Evolutionary conservation across 2,113 vertebrate genomes (phyloP), one percentile per base, ranked within the genome.

Genomic region (Gnathonemus echidnorhynchus): DNA sequence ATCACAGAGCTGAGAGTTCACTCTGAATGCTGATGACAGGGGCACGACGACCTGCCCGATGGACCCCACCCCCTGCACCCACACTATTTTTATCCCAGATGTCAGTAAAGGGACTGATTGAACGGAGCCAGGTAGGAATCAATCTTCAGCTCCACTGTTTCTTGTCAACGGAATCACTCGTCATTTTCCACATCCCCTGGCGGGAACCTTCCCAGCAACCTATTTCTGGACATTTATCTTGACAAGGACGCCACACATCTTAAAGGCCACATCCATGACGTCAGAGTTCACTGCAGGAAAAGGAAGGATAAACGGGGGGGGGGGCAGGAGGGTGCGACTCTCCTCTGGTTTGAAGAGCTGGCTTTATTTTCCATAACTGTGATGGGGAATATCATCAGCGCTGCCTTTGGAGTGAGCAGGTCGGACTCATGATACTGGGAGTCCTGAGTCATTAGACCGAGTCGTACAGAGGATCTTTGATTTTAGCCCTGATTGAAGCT

Each of bases 91-190:
- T 87, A 87, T 31, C 46, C 49, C 13, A 13, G 42, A 85, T 85
- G 21, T 85, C 83, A 85, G 83, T 48, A 24, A 85, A 85, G 83
- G 35, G 74, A 42, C 74, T 31, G 83, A 90, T 35, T 83, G 90
- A 56, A 88, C 48, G 90, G 90, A 91, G 89, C 89, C 91, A 90
- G 92, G 92, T 91, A 89, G 90, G 91, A 92, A 74, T 92, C 91
- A 92, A 89, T 90, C 50, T 31, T 19, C 90, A 89, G 91, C 89
- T 10, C 66, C 66, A 74, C 66, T 10, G 31, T 74, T 74, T 74
- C 24, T 70, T 45, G 45, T 62, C 24, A 7, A 35, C 88, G 48
- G 84, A 74, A 83, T 48, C 58, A 50, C 35, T 24, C 17, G 8
- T 53, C 86, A 53, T 87, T 66, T 52, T 52, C 62, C 7, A 13